Evolutionary conservation across 2,888 invertebrate species (phyloP).

Genomic region (Hemithea aestivaria): DNA sequence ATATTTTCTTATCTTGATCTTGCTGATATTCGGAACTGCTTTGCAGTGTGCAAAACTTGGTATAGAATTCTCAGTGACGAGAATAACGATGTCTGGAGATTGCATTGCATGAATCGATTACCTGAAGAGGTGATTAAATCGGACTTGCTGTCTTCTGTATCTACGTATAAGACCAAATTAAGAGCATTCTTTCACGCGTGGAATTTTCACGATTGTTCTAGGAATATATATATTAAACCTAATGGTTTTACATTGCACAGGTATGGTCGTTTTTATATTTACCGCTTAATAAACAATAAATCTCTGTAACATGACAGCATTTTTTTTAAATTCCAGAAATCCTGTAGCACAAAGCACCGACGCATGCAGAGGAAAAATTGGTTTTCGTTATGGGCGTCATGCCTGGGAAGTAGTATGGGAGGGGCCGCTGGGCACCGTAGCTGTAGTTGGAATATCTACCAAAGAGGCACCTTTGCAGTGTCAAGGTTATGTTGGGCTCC

Average conservation of each 20-base stretch:
- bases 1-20: conserved; percentile 95
- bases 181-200: conserved; percentile 96
- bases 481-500: conserved; percentile 95
- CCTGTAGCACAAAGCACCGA: conserved; percentile 99
- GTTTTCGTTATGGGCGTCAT: conserved; percentile 94
- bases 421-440: conserved; percentile 98
- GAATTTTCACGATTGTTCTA: conserved; percentile 98
- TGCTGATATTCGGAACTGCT: conserved; percentile 91
- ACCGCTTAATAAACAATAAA: background rate
- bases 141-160: conserved; percentile 91
- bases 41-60: conserved; percentile 96
- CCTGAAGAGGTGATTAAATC: conserved; percentile 93
- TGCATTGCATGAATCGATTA: conserved; percentile 91
- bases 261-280: conserved; percentile 44
- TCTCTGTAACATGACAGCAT: background rate
- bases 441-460: conserved; percentile 97
- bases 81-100: conserved; percentile 97
- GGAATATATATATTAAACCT: conserved; percentile 97
- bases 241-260: conserved; percentile 98
- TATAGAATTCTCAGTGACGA: conserved; percentile 93
- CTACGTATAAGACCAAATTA: conserved; percentile 95
- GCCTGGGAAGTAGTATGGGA: conserved; percentile 99
- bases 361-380: conserved; percentile 93
- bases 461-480: conserved; percentile 96
- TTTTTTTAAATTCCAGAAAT: conserved; percentile 80